These are phyloP conservation scores for Mizuhopecten yessoensis DNA, from an alignment of 1,140 invertebrate genomes.

Conservation along the genomic window DNA sequence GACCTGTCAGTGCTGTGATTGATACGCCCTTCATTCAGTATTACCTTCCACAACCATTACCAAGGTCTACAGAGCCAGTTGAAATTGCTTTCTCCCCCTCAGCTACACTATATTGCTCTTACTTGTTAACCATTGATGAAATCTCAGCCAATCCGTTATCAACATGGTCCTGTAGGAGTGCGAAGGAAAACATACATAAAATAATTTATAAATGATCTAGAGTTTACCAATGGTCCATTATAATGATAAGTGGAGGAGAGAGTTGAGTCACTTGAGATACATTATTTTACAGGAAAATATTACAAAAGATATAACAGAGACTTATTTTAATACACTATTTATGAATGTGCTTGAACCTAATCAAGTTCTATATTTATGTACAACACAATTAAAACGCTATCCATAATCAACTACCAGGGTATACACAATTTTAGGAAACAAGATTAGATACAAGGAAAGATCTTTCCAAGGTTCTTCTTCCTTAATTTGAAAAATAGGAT, in stretches of 20 bases:
- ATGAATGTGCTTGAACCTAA: too few species aligned
- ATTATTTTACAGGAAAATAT: too few species aligned
- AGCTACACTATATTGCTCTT: not conserved
- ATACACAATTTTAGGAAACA: too few species aligned
- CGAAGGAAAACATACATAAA: conserved; percentile 3
- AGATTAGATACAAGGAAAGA: not conserved
- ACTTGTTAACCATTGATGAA: conserved; percentile 28
- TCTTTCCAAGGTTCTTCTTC: not conserved
- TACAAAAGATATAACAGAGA: too few species aligned
- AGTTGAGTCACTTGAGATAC: too few species aligned
- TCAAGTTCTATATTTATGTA: too few species aligned
- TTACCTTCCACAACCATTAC: not conserved
- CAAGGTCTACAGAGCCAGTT: not conserved
- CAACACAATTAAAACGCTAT: too few species aligned
- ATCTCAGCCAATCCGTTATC: not conserved
- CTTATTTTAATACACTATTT: too few species aligned
- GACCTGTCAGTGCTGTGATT: conserved; percentile 22
- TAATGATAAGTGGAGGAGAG: not conserved
- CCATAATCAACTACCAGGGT: too few species aligned
- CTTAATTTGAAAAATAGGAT: not conserved
- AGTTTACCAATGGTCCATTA: not conserved
- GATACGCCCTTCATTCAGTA: not conserved
- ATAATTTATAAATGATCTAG: conserved; percentile 28
- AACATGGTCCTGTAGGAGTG: not conserved
- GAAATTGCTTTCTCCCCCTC: conserved; percentile 8